Evolutionary conservation across 2,888 invertebrate species (phyloP).

Genomic region (Polyommatus iphigenia): DNA sequence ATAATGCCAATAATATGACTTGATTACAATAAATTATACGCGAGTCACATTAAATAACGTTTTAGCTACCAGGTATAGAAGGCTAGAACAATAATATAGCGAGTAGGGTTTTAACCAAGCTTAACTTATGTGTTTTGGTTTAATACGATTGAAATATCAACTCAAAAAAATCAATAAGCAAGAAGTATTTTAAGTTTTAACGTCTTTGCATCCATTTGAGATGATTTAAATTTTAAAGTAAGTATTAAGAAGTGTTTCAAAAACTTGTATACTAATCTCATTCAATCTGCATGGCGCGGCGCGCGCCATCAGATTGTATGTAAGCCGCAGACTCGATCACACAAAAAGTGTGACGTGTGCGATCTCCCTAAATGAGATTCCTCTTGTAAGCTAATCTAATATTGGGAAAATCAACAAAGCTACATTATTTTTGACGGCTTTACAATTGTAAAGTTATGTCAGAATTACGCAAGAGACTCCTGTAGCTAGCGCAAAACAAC

Average conservation of each 20-base stretch:
- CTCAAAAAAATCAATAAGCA: too few relatives aligned
- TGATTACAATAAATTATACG: conserved; percentile 33
- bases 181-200: too few relatives aligned
- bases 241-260: background rate
- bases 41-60: conserved; percentile 9
- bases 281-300: too few relatives aligned
- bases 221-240: too few relatives aligned
- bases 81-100: too few relatives aligned
- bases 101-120: background rate
- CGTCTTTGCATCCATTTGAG: too few relatives aligned
- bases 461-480: background rate
- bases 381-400: background rate
- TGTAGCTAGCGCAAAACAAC: conserved; percentile 52
- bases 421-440: background rate
- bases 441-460: background rate
- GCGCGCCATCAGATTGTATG: too few relatives aligned
- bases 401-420: background rate
- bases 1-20: conserved; percentile 29
- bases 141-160: background rate
- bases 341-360: too few relatives aligned
- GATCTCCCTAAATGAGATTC: background rate
- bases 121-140: background rate
- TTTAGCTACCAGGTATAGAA: background rate
- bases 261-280: background rate
- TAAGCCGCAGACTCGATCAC: too few relatives aligned